Percentiles rank a stretch among this genome's conserved stretches.
phyloP scores from a whole-genome alignment of 2,888 invertebrate genomes.

The Drosophila kambysellisi region DNA sequence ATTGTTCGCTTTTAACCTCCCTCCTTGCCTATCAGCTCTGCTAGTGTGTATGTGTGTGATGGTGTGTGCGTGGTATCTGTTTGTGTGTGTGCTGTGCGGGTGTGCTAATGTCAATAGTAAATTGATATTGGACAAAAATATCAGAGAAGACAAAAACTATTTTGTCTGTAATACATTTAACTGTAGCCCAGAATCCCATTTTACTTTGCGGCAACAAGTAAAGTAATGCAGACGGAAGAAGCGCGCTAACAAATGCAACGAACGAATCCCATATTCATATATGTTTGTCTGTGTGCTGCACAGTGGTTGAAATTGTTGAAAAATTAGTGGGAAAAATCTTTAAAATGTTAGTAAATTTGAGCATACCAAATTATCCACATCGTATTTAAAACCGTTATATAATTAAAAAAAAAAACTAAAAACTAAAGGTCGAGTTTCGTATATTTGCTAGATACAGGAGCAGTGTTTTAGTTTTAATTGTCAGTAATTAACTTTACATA shows the following conservation, averaged over 20 bases:
- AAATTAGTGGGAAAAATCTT: not conserved
- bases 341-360: not conserved
- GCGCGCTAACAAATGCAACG: constrained; percentile 25
- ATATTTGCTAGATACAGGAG: not conserved
- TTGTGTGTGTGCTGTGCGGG: constrained; percentile 23
- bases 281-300: constrained; percentile 10
- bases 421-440: not conserved
- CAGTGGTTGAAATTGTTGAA: constrained; percentile 19
- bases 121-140: constrained; percentile 34
- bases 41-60: not conserved
- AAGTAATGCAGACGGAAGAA: constrained; percentile 25
- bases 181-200: constrained; percentile 11
- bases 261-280: constrained; percentile 10
- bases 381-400: not conserved
- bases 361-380: not conserved
- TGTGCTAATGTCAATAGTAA: constrained; percentile 39
- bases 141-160: constrained; percentile 4
- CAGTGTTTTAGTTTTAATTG: constrained; percentile 12
- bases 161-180: constrained; percentile 20
- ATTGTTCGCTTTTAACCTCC: constrained; percentile 81
- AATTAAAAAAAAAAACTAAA: not conserved
- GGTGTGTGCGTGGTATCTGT: constrained; percentile 8
- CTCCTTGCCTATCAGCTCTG: constrained; percentile 38
- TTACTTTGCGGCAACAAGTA: constrained; percentile 49
- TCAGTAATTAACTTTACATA: constrained; percentile 20